phyloP scores from a whole-genome alignment of 2,888 invertebrate species.

The Drosophila antonietae region DNA sequence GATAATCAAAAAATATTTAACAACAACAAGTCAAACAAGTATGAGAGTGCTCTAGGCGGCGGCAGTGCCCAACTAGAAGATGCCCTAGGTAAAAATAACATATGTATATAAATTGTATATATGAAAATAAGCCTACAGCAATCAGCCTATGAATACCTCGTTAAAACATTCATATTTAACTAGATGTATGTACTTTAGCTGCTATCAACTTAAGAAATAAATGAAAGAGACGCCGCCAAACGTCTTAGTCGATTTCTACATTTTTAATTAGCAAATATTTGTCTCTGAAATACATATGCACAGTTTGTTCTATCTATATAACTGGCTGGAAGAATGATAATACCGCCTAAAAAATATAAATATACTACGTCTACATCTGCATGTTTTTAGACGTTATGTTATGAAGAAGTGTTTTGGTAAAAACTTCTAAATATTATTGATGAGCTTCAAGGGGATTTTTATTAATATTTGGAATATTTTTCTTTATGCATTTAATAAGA shows the following conservation, averaged over 20 bases:
- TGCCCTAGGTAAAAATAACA: background rate
- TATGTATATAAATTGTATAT: too few species aligned
- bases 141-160: background rate
- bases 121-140: background rate
- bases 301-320: conserved; percentile 26
- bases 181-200: background rate
- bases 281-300: conserved; percentile 41
- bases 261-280: conserved; percentile 59
- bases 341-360: conserved; percentile 7
- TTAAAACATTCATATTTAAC: background rate
- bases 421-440: too few species aligned
- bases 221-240: conserved; percentile 50
- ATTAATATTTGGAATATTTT: too few species aligned
- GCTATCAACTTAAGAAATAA: conserved; percentile 12
- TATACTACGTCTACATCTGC: too few species aligned
- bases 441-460: too few species aligned
- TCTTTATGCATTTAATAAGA: too few species aligned
- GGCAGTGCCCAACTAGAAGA: background rate
- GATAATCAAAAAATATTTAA: background rate
- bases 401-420: background rate
- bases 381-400: background rate
- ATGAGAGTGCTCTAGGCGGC: background rate
- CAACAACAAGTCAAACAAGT: background rate
- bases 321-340: conserved; percentile 31
- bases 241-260: conserved; percentile 32